A percentile compares a stretch with the other conserved stretches of the same genome.
phyloP scores from a whole-genome alignment of 2,113 vertebrate species.

The Pavo muticus region DNA sequence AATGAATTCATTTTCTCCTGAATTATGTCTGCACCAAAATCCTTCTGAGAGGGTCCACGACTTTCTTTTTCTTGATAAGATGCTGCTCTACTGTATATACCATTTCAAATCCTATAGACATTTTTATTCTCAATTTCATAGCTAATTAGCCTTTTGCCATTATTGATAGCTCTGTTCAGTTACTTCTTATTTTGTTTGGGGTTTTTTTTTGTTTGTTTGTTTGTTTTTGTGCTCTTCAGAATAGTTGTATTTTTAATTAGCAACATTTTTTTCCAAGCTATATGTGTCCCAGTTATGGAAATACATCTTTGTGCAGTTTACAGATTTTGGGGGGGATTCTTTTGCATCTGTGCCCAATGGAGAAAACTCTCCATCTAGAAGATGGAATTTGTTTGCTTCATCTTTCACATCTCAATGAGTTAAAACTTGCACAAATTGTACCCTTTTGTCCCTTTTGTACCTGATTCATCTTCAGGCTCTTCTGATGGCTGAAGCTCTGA shows the following conservation, averaged over 20 bases:
- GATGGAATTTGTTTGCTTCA: background rate
- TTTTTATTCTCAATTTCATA: background rate
- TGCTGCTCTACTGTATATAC: background rate
- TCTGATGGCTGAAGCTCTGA: background rate
- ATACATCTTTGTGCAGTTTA: background rate
- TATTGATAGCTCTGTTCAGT: background rate
- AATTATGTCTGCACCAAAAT: conserved; percentile 36
- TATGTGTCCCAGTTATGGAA: background rate
- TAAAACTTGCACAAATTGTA: background rate
- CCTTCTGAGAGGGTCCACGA: background rate
- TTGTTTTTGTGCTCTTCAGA: background rate
- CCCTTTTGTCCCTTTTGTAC: background rate
- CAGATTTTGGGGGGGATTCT: background rate
- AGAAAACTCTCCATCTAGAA: background rate
- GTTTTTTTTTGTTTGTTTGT: background rate
- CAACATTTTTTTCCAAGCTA: background rate
- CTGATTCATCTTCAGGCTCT: background rate
- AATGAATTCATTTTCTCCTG: conserved; percentile 53
- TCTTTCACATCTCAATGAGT: background rate
- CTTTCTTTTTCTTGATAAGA: background rate
- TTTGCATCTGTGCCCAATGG: background rate
- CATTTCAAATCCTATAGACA: background rate
- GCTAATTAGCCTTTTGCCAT: background rate
- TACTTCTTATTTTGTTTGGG: background rate
- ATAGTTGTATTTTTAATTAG: background rate